These are phyloP conservation scores for Cyclura pinguis DNA, from an alignment of 2,797 vertebrate species.

Conservation along the genomic window DNA sequence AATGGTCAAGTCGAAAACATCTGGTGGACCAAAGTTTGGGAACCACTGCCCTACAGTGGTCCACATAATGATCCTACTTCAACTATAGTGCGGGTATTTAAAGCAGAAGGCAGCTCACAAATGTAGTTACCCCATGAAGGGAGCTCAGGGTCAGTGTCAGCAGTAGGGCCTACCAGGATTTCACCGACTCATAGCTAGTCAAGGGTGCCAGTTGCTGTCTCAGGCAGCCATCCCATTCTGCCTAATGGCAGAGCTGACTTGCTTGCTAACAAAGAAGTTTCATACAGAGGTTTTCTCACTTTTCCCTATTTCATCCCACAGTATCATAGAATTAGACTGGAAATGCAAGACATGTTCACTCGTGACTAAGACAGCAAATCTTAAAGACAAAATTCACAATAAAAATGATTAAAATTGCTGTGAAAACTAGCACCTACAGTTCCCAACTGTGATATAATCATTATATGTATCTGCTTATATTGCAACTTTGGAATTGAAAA, in stretches of 20 bases:
- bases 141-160: not conserved
- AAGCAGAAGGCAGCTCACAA: not conserved
- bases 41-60: too few relatives aligned
- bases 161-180: not conserved
- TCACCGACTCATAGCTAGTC: not conserved
- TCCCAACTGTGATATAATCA: not conserved
- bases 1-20: too few relatives aligned
- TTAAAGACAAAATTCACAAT: not conserved
- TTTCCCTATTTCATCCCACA: not conserved
- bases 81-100: not conserved
- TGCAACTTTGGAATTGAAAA: not conserved
- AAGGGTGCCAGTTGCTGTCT: not conserved
- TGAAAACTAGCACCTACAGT: not conserved
- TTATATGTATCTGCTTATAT: not conserved
- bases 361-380: not conserved
- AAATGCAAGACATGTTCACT: not conserved
- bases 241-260: not conserved
- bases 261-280: not conserved
- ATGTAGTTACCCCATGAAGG: not conserved
- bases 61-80: too few relatives aligned
- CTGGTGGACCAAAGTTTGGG: too few relatives aligned
- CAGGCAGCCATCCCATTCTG: not conserved
- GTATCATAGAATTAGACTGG: not conserved
- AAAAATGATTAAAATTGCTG: conserved; percentile 14
- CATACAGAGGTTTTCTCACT: not conserved